phyloP scores from a whole-genome alignment of 2,797 vertebrate species.

The Carapus acus region DNA sequence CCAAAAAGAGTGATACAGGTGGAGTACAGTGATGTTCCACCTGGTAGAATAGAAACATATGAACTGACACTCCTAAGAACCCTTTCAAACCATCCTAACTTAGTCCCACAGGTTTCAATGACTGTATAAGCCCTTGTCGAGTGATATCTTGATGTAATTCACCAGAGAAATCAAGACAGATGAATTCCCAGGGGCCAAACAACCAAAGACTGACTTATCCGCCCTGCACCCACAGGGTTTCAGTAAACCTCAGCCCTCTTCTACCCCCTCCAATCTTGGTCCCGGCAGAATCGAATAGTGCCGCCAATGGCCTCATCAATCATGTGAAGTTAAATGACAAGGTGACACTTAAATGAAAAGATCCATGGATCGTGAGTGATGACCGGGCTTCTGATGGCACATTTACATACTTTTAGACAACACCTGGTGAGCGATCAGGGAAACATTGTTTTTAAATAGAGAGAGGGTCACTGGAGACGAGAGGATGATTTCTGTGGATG shows the following conservation, averaged over 20 bases:
- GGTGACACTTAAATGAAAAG: slow-evolving; percentile 44
- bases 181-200: slow-evolving; percentile 17
- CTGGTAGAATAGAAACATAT: slow-evolving; percentile 3
- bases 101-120: slow-evolving; percentile 17
- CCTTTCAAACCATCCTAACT: slow-evolving; percentile 14
- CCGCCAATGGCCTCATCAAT: slow-evolving; percentile 45
- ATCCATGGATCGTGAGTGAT: slow-evolving; percentile 29
- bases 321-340: slow-evolving; percentile 47
- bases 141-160: slow-evolving; percentile 14
- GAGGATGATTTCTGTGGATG: too few species aligned
- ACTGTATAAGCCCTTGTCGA: slow-evolving; percentile 26
- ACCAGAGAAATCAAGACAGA: slow-evolving; percentile 19
- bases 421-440: neutral
- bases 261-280: slow-evolving; percentile 13
- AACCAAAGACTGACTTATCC: slow-evolving; percentile 15
- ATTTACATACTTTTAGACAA: slow-evolving; percentile 11
- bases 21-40: slow-evolving; percentile 5
- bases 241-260: slow-evolving; percentile 9
- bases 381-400: slow-evolving; percentile 21
- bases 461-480: too few species aligned
- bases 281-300: slow-evolving; percentile 13
- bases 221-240: slow-evolving; percentile 17
- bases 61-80: slow-evolving; percentile 3
- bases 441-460: neutral
- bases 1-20: slow-evolving; percentile 7